Evolutionary conservation across 2,113 vertebrate genomes (phyloP), one percentile per base, ranked within the genome.

Genomic region (Macquaria ambigua): DNA sequence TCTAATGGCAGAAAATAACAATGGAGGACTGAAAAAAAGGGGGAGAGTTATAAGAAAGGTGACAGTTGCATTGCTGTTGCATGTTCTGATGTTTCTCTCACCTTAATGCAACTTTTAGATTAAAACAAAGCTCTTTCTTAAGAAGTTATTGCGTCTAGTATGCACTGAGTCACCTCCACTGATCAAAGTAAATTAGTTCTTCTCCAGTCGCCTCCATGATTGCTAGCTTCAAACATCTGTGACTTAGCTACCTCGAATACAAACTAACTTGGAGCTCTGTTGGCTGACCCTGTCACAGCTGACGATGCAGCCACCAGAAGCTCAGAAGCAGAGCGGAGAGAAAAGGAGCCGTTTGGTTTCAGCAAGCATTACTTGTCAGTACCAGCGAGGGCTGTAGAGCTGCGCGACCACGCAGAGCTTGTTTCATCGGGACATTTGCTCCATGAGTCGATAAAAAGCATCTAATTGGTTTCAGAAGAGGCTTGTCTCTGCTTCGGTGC

Each of bases 381-480:
- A 31, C 43, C 55, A 50, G 62, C 7, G 34, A 56, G 58, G 41
- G 25, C 39, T 1, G n/a, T 59, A 41, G 83, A 74, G n/a, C 78
- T 16, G 58, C 75, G 3, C 1, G 74, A 77, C n/a, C 56, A n/a
- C 12, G 12, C 39, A 11, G 63, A 55, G 53, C 83, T 72, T 8
- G 68, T 84, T 84, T 87, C 84, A 77, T 69, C 18, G 6, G 72
- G 62, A 81, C 79, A 28, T 88, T 86, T 88, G 70, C 75, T 82
- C 66, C 73, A 77, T 0, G 9, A 78, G 89, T 91, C 84, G 50
- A 92, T 93, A 83, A 85, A 90, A 90, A 89, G 84, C 66, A 74
- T 89, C 90, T 90, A 86, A 93, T 93, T 90, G 77, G 79, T 91
- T 92, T 90, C 81, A 90, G 89, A 71, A 86, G 87, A 84, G 67